Evolutionary conservation across 2,113 vertebrate species (phyloP).

Genomic region (Stomatorhinus ivindoensis): DNA sequence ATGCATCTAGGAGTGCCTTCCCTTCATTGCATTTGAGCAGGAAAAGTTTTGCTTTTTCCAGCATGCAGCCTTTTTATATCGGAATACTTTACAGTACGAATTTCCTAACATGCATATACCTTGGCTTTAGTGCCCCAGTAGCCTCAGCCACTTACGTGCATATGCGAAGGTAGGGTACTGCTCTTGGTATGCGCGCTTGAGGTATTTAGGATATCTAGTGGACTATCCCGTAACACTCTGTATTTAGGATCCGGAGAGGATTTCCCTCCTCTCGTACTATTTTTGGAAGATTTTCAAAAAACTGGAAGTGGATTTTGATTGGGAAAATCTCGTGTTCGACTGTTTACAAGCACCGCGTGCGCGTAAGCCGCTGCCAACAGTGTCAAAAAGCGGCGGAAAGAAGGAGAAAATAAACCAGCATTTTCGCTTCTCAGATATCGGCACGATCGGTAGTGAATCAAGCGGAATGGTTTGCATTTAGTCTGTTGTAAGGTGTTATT

Average conservation of each 20-base stretch:
- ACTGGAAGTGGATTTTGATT: slow-evolving; percentile 85
- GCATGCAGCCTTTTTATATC: slow-evolving; percentile 22
- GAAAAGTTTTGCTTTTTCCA: slow-evolving; percentile 47
- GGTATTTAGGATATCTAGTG: slow-evolving; percentile 38
- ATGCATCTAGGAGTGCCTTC: slow-evolving; percentile 47
- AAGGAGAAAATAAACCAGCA: slow-evolving; percentile 14
- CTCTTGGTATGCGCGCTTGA: slow-evolving; percentile 40
- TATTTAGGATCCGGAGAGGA: slow-evolving; percentile 49
- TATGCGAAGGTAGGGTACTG: slow-evolving; percentile 40
- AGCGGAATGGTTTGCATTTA: slow-evolving; percentile 10
- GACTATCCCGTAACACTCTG: slow-evolving; percentile 50
- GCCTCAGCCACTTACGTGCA: slow-evolving; percentile 51
- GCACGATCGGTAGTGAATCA: not conserved
- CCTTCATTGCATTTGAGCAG: slow-evolving; percentile 27
- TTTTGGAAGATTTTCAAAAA: slow-evolving; percentile 87
- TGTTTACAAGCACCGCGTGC: slow-evolving; percentile 91
- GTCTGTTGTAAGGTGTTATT: not conserved
- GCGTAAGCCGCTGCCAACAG: slow-evolving; percentile 72
- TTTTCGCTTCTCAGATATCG: slow-evolving; percentile 1
- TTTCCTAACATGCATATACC: slow-evolving; percentile 37
- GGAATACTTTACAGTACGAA: slow-evolving; percentile 36
- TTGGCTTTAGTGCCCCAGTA: slow-evolving; percentile 45
- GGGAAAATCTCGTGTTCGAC: slow-evolving; percentile 85
- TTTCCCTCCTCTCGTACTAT: slow-evolving; percentile 71
- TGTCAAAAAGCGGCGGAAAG: slow-evolving; percentile 30